Base-by-base conservation (phyloP, 2,888 invertebrate species). In the Piscicola geometra region DNA sequence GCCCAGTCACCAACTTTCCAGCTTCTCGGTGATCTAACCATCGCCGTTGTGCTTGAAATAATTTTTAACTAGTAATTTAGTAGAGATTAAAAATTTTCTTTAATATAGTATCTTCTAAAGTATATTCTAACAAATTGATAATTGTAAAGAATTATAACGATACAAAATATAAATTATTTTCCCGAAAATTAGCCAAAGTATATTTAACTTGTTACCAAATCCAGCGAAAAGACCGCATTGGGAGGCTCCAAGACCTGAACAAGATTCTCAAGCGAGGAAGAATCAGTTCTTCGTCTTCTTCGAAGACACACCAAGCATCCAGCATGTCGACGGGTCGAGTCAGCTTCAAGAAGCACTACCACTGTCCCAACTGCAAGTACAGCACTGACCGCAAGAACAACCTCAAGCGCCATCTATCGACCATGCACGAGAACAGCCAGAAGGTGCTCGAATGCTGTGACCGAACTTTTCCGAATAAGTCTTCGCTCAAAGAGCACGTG, bases 401-500 rank as follows among this genome's bases (percentile, higher is more conserved):
- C 73, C 68, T 76, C 30, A 76, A 76, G 66, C 73, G 76, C 18
- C 76, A 76, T 52, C 50, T 76, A 66, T 5, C 50, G 64, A 76
- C 76, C 18, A 76, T 76, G 76, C 76, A 76, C 60, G 76, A 76
- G 32, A 68, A 50, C 1, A 68, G 75, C 33, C 35, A 47, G 21
- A 76, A 76, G 50, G 75, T 75, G 18, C 75, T 76, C 32, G 76
- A 76, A 50, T 76, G 76, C 52, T 76, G 76, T 66, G 68, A 64
- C 30, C 25, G 36, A 25, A 56, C 56, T n/a, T 76, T 76, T 52
- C 18, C 56, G 56, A 75, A 76, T 75, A 76, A 76, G 71, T 74
- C 76, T 28, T 50, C 74, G n/a, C 66, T 76, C 36, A 68, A 72
- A 30, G 69, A 74, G 30, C 76, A 76, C 66, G 76, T 76, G 67